Evolutionary conservation across 1,140 invertebrate species (phyloP).

Genomic region (Linepithema humile): DNA sequence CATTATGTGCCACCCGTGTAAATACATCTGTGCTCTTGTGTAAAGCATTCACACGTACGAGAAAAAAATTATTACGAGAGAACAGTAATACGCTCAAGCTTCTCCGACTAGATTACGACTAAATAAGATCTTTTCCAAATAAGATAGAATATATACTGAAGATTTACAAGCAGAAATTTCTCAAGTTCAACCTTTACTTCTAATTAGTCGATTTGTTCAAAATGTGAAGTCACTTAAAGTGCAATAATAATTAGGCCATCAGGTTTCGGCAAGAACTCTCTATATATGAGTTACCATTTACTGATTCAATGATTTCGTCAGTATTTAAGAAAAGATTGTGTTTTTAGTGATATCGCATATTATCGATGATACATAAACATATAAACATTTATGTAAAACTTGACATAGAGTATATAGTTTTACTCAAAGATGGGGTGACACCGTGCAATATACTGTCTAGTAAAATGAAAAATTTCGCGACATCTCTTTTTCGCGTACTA

Average conservation of each 20-base stretch:
- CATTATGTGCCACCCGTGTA: slow-evolving; percentile 14
- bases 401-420: background rate
- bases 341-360: background rate
- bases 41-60: slow-evolving; percentile 18
- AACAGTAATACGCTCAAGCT: background rate
- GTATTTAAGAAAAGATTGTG: slow-evolving; percentile 6
- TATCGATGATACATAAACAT: slow-evolving; percentile 13
- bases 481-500: background rate
- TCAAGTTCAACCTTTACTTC: background rate
- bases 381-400: background rate
- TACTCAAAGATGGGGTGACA: slow-evolving; percentile 8
- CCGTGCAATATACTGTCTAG: slow-evolving; percentile 1
- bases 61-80: slow-evolving; percentile 3
- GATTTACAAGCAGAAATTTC: slow-evolving; percentile 13
- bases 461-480: background rate
- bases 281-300: background rate
- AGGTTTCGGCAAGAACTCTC: background rate
- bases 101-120: slow-evolving; percentile 32
- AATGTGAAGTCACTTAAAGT: background rate
- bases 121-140: slow-evolving; percentile 45
- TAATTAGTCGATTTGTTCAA: background rate
- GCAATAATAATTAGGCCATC: slow-evolving; percentile 27
- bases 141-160: background rate
- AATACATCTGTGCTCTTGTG: background rate
- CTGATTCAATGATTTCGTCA: background rate